phyloP scores from a whole-genome alignment of 2,888 invertebrate species.

The Ophion ventricosus region DNA sequence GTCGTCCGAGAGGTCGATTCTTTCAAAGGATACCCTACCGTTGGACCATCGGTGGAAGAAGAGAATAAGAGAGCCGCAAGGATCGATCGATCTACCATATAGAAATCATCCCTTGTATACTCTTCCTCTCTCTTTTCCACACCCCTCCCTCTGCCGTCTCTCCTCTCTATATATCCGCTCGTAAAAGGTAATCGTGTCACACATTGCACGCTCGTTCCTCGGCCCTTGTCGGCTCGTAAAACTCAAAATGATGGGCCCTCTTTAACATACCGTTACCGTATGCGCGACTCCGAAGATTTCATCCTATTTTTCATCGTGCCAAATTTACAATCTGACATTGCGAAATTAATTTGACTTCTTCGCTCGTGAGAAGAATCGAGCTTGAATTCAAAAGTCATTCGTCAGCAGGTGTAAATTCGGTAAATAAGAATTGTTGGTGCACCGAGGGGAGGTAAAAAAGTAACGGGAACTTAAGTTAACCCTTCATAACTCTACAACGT shows the following conservation, averaged over 20 bases:
- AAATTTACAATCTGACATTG: slow-evolving; percentile 13
- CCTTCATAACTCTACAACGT: too few relatives aligned
- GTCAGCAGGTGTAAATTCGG: too few relatives aligned
- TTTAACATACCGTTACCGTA: slow-evolving; percentile 77
- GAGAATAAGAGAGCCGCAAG: neutral
- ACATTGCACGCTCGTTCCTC: slow-evolving; percentile 37
- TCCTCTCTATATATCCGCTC: slow-evolving; percentile 46
- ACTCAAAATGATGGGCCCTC: slow-evolving; percentile 74
- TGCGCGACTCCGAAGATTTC: slow-evolving; percentile 75
- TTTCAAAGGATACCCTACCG: slow-evolving; percentile 16
- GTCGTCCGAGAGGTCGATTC: slow-evolving; percentile 53
- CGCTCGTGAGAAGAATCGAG: neutral
- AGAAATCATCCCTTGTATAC: slow-evolving; percentile 15
- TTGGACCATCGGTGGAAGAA: slow-evolving; percentile 20
- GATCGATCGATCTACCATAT: slow-evolving; percentile 10
- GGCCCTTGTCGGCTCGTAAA: slow-evolving; percentile 77
- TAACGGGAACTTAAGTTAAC: too few relatives aligned
- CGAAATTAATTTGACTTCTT: neutral
- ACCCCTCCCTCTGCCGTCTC: neutral
- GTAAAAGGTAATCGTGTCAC: slow-evolving; percentile 77
- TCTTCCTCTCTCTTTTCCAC: neutral
- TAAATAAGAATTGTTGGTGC: neutral
- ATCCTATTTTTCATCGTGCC: slow-evolving; percentile 69
- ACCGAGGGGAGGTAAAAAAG: neutral
- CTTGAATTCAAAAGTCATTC: neutral